Evolutionary conservation across 2,113 vertebrate genomes (phyloP).

Genomic region (Limanda limanda): DNA sequence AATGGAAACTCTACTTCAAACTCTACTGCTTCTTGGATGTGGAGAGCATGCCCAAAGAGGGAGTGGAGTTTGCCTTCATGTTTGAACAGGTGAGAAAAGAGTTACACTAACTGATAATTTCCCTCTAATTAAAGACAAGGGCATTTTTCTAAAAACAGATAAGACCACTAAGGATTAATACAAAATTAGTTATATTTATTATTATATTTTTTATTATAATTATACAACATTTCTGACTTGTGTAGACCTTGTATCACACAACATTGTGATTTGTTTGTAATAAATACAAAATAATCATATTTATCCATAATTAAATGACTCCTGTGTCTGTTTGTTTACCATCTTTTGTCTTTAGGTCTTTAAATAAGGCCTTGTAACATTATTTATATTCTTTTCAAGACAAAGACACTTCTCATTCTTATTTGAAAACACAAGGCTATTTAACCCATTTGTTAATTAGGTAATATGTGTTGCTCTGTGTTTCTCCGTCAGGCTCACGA

Average conservation of each 20-base stretch:
- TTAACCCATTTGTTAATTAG: not conserved
- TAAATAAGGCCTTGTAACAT: not conserved
- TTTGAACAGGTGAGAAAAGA: conserved; percentile 89
- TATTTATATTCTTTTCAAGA: not conserved
- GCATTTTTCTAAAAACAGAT: not conserved
- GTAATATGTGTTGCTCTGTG: not conserved
- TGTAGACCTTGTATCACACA: not conserved
- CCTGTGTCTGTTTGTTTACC: not conserved
- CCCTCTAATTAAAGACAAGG: not conserved
- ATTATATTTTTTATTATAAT: no score
- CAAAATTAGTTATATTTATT: no score
- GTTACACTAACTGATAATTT: not conserved
- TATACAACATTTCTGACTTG: no score
- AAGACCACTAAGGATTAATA: no score
- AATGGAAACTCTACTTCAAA: conserved; percentile 93
- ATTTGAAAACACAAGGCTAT: no score
- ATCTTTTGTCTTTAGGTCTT: not conserved
- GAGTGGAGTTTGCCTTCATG: conserved; percentile 96
- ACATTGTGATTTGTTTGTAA: not conserved
- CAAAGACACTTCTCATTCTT: no score
- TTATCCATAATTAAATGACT: not conserved
- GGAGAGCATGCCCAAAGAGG: conserved; percentile 92
- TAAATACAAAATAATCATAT: not conserved
- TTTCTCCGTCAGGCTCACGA: conserved; percentile 87
- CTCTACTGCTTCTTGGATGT: conserved; percentile 94